Evolutionary conservation across 2,113 vertebrate species (phyloP), one percentile per base, ranked within the genome.

Genomic region (Brachypodius melanocephalos): DNA sequence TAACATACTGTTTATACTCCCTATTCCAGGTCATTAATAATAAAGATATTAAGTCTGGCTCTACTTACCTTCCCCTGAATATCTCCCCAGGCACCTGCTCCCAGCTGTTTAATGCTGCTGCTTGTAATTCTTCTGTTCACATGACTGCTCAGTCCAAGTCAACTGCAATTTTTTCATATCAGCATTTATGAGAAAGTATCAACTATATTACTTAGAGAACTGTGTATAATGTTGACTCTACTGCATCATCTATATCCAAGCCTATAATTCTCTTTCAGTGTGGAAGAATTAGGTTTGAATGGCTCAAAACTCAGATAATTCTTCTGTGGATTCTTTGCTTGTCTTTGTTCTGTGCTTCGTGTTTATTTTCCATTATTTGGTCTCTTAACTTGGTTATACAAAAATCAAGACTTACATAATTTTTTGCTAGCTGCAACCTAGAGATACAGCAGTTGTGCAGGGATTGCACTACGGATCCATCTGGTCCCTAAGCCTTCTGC

Each of bases 11-110:
- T 84, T 96, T 89, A 75, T 93, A 51, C 20, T 93, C 49, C 38
- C 31, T 82, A 67, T 80, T 93, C 86, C 77, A 94, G 61, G 52
- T 89, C 92, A 90, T 96, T 93, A 96, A 92, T 93, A 92, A 93
- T 63, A 49, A 76, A 94, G 68, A 81, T 91, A 85, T n/a, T 89
- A 85, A 92, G 80, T 79, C 76, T 94, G 88, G 83, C 76, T 89
- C 20, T 90, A 38, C 89, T 63, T 71, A 88, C 92, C 83, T 90
- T 95, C 71, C 46, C 58, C 58, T 78, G 48, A 55, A 15, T 62
- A 55, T 91, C 83, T 92, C 92, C 94, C 95, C 46, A 74, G 94
- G 80, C 85, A 95, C 93, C 87, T 96, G 86, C 63, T 90, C 66
- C 88, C 79, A 77, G 89, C 91, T 93, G 69, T 82, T 96, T 89